Evolutionary conservation across 1,140 invertebrate species (phyloP), one percentile per base, ranked within the genome.

Genomic region (Drosophila nebulosa): DNA sequence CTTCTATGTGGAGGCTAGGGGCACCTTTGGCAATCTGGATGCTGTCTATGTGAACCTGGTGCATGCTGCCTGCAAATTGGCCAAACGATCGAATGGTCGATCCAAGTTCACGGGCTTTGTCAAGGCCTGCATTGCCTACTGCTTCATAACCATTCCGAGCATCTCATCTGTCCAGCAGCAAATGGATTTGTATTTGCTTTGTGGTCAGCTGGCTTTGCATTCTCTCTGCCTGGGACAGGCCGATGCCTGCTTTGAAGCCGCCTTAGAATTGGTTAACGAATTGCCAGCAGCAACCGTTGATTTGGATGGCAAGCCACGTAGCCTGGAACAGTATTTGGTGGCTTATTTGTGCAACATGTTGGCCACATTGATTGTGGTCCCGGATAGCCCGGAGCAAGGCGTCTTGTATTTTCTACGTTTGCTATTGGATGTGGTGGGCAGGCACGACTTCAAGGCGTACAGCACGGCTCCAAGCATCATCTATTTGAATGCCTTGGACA

Each of bases 131-230:
- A 95, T 97, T 56, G 98, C 98, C 0, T 99, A 97, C 92, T 96
- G 95, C 92, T 99, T 96, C 90, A 98, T 99, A 35, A 99, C 98
- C 1, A 97, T 98, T 92, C 98, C 98, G 21, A 99, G 98, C 4
- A 94, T 99, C 76, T 93, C 94, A 67, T 95, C 96, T 68, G 93
- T 95, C 5, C 93, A 95, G 65, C 93, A 93, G 21, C 94, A 96
- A 79, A 93, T 98, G 60, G 95, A 97, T 78, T 93, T 99, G 14
- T 98, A 98, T 92, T 92, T 99, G 52, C 92, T 97, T 4, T 96
- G 96, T 12, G 97, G 97, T 26, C 96, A 98, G 92, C 95, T 98
- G 42, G 97, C 98, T 22, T 92, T 99, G 56, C 93, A 96, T 21
- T 98, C 98, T 93, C 94, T 97, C 70, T 99, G 97, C 90, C 93